Evolutionary conservation across 2,888 invertebrate genomes (phyloP).

Genomic region (Gastrophysa polygoni): DNA sequence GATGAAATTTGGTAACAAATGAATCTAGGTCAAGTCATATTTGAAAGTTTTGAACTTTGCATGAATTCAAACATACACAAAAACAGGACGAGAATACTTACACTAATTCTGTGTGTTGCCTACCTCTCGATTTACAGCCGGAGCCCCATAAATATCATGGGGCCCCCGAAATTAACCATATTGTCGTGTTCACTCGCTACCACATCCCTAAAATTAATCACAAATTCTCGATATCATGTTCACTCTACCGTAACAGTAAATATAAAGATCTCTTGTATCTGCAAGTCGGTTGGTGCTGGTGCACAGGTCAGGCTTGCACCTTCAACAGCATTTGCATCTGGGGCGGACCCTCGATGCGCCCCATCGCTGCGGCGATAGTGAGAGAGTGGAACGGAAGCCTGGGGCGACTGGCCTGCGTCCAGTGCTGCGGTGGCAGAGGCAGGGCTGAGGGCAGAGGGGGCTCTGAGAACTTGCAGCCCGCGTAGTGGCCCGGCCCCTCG

Average conservation of each 20-base stretch:
- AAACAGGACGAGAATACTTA: too few species aligned
- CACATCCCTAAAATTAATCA: slow-evolving; percentile 49
- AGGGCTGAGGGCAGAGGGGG: slow-evolving; percentile 75
- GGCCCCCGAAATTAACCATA: slow-evolving; percentile 36
- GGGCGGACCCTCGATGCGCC: slow-evolving; percentile 53
- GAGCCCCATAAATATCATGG: slow-evolving; percentile 27
- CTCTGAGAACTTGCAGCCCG: slow-evolving; percentile 73
- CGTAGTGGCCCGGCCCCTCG: slow-evolving; percentile 61
- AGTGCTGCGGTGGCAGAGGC: slow-evolving; percentile 75
- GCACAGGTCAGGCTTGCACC: slow-evolving; percentile 56
- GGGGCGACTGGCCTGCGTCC: slow-evolving; percentile 72
- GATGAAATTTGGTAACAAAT: too few species aligned
- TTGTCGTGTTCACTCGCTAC: slow-evolving; percentile 60
- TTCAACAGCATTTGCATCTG: slow-evolving; percentile 57
- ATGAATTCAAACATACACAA: too few species aligned
- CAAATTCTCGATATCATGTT: slow-evolving; percentile 42
- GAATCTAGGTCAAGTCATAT: too few species aligned
- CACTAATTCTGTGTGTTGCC: background rate
- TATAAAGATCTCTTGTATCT: slow-evolving; percentile 49
- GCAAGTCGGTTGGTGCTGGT: slow-evolving; percentile 36
- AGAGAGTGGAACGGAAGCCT: slow-evolving; percentile 51
- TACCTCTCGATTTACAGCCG: background rate
- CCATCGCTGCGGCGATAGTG: slow-evolving; percentile 19
- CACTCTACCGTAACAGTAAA: slow-evolving; percentile 50
- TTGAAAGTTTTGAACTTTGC: background rate